Conservation (phyloP, 1,140 invertebrate species). For the Magallana ariakensis region DNA sequence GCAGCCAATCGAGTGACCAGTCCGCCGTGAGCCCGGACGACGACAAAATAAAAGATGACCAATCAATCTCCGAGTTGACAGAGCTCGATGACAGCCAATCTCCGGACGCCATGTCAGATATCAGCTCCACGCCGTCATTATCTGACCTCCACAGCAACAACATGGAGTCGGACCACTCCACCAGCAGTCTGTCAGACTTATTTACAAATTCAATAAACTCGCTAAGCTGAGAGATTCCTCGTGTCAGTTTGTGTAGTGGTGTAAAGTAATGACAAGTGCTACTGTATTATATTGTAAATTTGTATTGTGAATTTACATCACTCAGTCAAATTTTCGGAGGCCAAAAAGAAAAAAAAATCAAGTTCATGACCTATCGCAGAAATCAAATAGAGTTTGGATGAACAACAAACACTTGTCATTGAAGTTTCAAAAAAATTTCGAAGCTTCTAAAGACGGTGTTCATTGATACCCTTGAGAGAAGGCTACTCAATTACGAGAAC, state of each 20-base stretch:
- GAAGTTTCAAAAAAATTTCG: neutral
- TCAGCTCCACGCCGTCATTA: conserved; percentile 75
- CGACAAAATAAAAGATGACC: conserved; percentile 61
- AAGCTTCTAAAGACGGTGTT: neutral
- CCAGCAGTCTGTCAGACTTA: conserved; percentile 58
- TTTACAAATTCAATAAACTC: conserved; percentile 61
- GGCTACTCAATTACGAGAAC: conserved; percentile 28
- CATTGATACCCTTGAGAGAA: conserved; percentile 19
- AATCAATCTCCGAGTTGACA: conserved; percentile 67
- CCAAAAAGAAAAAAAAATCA: neutral
- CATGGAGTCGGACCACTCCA: conserved; percentile 58
- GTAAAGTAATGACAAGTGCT: conserved; percentile 15
- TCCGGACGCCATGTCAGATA: conserved; percentile 74
- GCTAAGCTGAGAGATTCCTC: conserved; percentile 43
- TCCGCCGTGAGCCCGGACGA: conserved; percentile 52
- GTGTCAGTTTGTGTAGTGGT: neutral
- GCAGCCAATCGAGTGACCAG: conserved; percentile 48
- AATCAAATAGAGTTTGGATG: conserved; percentile 1
- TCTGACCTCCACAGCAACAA: conserved; percentile 57
- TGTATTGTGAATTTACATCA: neutral
- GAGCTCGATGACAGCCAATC: conserved; percentile 65
- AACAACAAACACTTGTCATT: conserved; percentile 16
- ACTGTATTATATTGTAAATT: conserved; percentile 11
- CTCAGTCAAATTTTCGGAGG: neutral
- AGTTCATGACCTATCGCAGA: neutral